phyloP scores from a whole-genome alignment of 2,113 vertebrate species.

The Tauraco erythrolophus region DNA sequence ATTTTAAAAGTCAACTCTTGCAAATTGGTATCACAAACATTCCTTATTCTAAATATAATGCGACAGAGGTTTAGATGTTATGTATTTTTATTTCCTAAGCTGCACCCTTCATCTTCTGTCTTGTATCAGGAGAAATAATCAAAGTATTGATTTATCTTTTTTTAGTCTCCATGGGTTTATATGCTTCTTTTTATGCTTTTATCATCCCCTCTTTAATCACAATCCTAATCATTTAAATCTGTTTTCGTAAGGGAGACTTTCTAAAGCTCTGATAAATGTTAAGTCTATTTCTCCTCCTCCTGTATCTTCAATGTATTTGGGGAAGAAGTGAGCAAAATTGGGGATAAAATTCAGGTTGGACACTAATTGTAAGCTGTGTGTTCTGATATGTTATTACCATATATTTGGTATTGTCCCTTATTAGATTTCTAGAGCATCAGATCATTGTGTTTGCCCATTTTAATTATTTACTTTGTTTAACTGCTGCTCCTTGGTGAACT shows the following conservation, averaged over 20 bases:
- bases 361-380: background rate
- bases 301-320: background rate
- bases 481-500: background rate
- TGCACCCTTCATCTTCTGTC: background rate
- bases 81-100: background rate
- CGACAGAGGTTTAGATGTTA: background rate
- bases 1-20: background rate
- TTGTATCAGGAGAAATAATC: background rate
- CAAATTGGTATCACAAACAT: background rate
- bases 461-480: background rate
- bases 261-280: background rate
- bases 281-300: background rate
- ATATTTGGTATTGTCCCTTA: background rate
- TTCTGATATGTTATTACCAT: background rate
- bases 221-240: background rate
- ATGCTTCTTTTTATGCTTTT: background rate
- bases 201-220: background rate
- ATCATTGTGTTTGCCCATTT: background rate
- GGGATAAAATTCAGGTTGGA: background rate
- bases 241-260: background rate
- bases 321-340: background rate
- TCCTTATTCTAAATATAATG: background rate
- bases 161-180: background rate
- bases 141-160: background rate
- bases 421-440: background rate